phyloP scores from a whole-genome alignment of 2,797 vertebrate genomes.

The Sardinella longiceps region DNA sequence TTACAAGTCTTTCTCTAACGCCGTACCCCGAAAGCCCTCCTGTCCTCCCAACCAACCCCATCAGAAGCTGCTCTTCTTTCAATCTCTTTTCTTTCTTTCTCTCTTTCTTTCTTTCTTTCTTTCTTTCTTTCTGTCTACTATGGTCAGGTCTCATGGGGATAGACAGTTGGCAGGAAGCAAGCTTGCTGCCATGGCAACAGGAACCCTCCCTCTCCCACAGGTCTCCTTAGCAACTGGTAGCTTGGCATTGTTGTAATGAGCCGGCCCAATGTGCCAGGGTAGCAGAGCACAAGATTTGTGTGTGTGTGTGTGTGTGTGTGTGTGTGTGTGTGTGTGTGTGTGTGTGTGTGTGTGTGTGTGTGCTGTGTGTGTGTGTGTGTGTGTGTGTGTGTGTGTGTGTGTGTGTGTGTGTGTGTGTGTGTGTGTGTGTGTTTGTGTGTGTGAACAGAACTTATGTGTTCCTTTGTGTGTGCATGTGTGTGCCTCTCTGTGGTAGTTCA shows the following conservation, averaged over 20 bases:
- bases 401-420: slow-evolving; percentile 25
- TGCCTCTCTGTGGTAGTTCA: neutral
- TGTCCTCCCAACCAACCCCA: slow-evolving; percentile 17
- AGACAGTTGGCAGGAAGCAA: slow-evolving; percentile 81
- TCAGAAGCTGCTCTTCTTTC: slow-evolving; percentile 42
- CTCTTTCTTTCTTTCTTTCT: slow-evolving; percentile 50
- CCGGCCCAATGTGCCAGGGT: slow-evolving; percentile 73
- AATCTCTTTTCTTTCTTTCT: slow-evolving; percentile 48
- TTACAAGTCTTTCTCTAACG: slow-evolving; percentile 68
- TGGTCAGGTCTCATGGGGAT: slow-evolving; percentile 77
- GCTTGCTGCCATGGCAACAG: slow-evolving; percentile 81
- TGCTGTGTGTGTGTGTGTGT: slow-evolving; percentile 46
- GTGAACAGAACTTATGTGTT: neutral
- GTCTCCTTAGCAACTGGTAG: slow-evolving; percentile 84
- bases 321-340: slow-evolving; percentile 45
- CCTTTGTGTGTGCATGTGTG: slow-evolving; percentile 19
- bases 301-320: slow-evolving; percentile 50
- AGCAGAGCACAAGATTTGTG: slow-evolving; percentile 57
- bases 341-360: slow-evolving; percentile 34
- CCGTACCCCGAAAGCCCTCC: slow-evolving; percentile 56
- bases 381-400: slow-evolving; percentile 49
- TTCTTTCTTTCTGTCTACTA: slow-evolving; percentile 67
- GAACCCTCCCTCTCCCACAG: slow-evolving; percentile 81
- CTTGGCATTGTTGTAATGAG: slow-evolving; percentile 83
- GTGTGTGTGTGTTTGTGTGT: slow-evolving; percentile 36